These are phyloP conservation scores for Penelope pileata DNA, from an alignment of 2,113 vertebrate genomes.

Conservation along the genomic window DNA sequence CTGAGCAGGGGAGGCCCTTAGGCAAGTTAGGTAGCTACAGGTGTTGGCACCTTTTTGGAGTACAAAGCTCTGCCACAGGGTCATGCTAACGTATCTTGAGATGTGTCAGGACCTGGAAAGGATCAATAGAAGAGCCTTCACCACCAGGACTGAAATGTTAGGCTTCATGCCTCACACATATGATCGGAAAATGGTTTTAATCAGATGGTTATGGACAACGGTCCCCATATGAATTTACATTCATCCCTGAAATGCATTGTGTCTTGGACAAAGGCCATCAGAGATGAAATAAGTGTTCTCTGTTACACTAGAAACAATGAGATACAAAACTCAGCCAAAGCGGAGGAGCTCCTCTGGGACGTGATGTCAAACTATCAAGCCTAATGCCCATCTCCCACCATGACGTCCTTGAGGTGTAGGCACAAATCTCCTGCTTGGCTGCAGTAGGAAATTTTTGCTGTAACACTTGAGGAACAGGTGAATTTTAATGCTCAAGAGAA, in stretches of 20 bases:
- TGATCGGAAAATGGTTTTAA: rapidly evolving
- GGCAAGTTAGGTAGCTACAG: neutral
- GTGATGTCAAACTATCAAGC: neutral
- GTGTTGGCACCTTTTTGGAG: neutral
- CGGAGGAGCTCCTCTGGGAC: neutral
- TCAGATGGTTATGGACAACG: neutral
- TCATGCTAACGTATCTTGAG: neutral
- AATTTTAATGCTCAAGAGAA: neutral
- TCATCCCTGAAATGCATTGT: neutral
- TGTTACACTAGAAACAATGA: neutral
- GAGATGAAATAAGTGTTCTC: neutral
- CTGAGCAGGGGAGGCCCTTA: neutral
- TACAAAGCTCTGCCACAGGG: neutral
- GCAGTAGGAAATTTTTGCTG: neutral
- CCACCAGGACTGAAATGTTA: neutral
- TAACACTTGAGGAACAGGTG: neutral
- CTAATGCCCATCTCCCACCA: neutral
- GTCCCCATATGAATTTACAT: neutral
- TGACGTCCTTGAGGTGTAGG: neutral
- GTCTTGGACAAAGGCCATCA: neutral
- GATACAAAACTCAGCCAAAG: neutral
- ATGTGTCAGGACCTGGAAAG: neutral
- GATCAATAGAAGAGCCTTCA: neutral
- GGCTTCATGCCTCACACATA: rapidly evolving
- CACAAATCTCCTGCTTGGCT: neutral